Base-by-base conservation (phyloP, 2,797 vertebrate species). In the Cyprinella venusta region DNA sequence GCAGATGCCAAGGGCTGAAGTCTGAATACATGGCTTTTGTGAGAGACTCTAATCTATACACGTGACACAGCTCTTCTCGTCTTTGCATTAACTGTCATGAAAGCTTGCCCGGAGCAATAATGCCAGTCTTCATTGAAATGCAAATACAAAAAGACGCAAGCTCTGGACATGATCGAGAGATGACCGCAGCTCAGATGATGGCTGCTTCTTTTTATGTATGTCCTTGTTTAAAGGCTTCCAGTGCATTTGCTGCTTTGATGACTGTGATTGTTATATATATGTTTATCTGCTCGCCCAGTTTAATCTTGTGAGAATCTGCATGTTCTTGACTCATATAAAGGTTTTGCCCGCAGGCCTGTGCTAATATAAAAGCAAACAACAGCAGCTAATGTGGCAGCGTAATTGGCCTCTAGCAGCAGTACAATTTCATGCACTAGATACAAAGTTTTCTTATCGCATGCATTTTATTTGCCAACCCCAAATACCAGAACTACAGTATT, bases 181-280 rank as follows among this genome's bases (percentile, higher is more conserved):
- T 64, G 85, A 76, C 80, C n/a, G 15, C n/a, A 26, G n/a, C 15
- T 42, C 42, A 76, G 30, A 74, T 36, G 48, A 74, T 13, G 6
- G 50, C 30, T 52, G 59, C 38, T 81, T 84, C 56, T 87, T 85
- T 88, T 50, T 76, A 69, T 81, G 88, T 79, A 85, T 91, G 93
- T 93, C 93, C 92, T 91, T 92, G n/a, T 93, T 94, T 93, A 89
- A 92, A 94, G 93, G 92, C 91, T 92, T 92, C 42, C 76, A 92
- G 86, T 91, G 91, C 90, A 90, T 93, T 89, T 61, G 59, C 59
- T 61, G 24, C 59, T 61, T 61, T 26, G 90, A 86, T 92, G 81
- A 75, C n/a, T 36, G 19, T 72, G 63, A 77, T 50, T 87, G 79
- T 90, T 93, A 92, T 90, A 93, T 93, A 91, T 91, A 92, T 93